Evolutionary conservation across 2,888 invertebrate species (phyloP), one percentile per base, ranked within the genome.

Genomic region (Panorpa germanica): DNA sequence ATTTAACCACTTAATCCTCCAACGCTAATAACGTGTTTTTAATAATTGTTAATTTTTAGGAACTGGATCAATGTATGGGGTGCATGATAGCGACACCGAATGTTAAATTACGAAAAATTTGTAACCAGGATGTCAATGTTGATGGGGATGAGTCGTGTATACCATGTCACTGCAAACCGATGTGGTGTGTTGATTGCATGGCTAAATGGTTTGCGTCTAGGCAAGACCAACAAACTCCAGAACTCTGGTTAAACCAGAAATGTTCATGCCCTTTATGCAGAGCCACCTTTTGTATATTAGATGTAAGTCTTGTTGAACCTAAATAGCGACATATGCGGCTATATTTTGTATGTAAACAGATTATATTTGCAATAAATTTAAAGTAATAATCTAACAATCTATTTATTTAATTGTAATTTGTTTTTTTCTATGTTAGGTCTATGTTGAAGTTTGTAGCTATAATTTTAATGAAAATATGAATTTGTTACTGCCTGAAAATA

Each of bases 181-280:
- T 88, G 68, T 90, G 90, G 88, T 91, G 90, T 55, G 56, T 68
- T 13, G 68, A 75, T 39, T 91, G 85, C 50, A 66, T 85, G 61
- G 81, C 70, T 0, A 71, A 73, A 44, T 85, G 85, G 85, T 88
- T 85, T 62, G 85, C 81, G 9, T 74, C 82, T 26, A 65, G 82
- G 23, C 85, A 85, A 50, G 64, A 70, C 41, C 65, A 68, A 37
- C 56, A 66, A 16, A 60, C 65, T 36, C 71, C 75, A 5, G 68
- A 70, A 38, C 63, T 64, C 9, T 90, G 90, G 90, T 59, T 90
- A 35, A 60, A 69, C 20, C 71, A 74, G 6, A 81, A 78, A 49
- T 80, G 83, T 49, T 70, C 82, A 2, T 90, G 90, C 52, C 90
- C 90, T 5, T 75, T 85, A 44, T 90, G 90, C 47, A 63, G 88